These are phyloP conservation scores for Festucalex cinctus DNA, from an alignment of 2,113 vertebrate genomes.

Conservation along the genomic window DNA sequence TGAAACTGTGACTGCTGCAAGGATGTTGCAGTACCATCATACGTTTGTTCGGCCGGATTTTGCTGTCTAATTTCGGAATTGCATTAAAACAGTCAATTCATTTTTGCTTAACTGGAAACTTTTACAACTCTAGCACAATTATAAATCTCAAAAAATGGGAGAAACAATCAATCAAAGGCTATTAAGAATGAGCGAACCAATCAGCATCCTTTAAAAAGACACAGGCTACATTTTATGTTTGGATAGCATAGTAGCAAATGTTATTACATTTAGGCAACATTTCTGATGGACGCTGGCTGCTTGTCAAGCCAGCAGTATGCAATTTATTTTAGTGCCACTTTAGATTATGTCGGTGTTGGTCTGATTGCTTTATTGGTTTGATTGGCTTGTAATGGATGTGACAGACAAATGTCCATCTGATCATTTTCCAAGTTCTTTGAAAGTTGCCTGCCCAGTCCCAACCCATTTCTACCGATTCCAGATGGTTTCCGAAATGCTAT, in stretches of 20 bases:
- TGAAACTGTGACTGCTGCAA: not conserved
- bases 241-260: too few species aligned
- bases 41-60: not conserved
- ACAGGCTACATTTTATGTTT: not conserved
- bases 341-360: not conserved
- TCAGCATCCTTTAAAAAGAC: too few species aligned
- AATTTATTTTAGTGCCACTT: conserved; percentile 2
- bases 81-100: not conserved
- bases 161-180: too few species aligned
- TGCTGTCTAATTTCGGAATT: not conserved
- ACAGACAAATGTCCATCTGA: conserved; percentile 6
- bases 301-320: not conserved
- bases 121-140: not conserved
- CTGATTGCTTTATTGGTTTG: conserved; percentile 1
- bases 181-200: too few species aligned
- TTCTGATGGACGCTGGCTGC: not conserved
- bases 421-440: conserved; percentile 1
- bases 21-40: not conserved
- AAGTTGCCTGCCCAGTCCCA: not conserved
- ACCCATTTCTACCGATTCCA: not conserved
- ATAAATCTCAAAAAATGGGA: not conserved
- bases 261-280: not conserved
- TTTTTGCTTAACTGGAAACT: not conserved
- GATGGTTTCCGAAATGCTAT: not conserved
- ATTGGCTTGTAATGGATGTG: conserved; percentile 1